Evolutionary conservation across 1,140 invertebrate species (phyloP).

Genomic region (Drosophila orosa): DNA sequence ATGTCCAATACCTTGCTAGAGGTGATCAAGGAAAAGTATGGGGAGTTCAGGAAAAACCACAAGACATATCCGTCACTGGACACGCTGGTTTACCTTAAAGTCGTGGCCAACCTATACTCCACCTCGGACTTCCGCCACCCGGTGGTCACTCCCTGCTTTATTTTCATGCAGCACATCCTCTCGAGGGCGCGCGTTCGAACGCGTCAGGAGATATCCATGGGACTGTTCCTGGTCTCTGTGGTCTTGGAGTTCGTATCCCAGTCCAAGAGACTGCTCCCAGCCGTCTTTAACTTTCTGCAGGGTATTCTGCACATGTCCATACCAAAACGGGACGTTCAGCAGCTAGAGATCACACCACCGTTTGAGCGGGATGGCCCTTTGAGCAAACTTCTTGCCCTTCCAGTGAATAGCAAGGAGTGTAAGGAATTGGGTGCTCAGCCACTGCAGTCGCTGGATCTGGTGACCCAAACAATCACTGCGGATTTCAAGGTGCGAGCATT

Average conservation of each 20-base stretch:
- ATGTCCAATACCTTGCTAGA: conserved; percentile 88
- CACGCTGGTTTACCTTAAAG: conserved; percentile 91
- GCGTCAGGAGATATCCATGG: conserved; percentile 89
- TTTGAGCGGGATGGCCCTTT: conserved; percentile 86
- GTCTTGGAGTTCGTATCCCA: conserved; percentile 91
- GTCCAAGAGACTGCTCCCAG: conserved; percentile 93
- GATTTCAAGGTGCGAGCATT: conserved; percentile 88
- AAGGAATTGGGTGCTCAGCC: conserved; percentile 29
- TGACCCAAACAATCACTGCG: conserved; percentile 82
- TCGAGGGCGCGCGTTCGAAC: conserved; percentile 86
- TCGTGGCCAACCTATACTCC: conserved; percentile 91
- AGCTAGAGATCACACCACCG: conserved; percentile 87
- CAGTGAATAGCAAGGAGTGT: conserved; percentile 24
- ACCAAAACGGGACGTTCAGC: conserved; percentile 85
- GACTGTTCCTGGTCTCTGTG: conserved; percentile 91
- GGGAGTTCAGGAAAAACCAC: conserved; percentile 87
- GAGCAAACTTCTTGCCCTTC: conserved; percentile 66
- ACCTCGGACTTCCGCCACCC: conserved; percentile 95
- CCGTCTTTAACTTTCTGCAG: conserved; percentile 90
- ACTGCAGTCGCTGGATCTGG: conserved; percentile 64
- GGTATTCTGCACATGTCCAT: conserved; percentile 88
- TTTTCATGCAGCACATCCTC: conserved; percentile 94
- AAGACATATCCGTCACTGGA: conserved; percentile 89
- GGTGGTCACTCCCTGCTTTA: conserved; percentile 92
- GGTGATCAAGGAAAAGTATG: conserved; percentile 90